Evolutionary conservation across 1,140 invertebrate genomes (phyloP).

Genomic region (Lordiphosa mommai): DNA sequence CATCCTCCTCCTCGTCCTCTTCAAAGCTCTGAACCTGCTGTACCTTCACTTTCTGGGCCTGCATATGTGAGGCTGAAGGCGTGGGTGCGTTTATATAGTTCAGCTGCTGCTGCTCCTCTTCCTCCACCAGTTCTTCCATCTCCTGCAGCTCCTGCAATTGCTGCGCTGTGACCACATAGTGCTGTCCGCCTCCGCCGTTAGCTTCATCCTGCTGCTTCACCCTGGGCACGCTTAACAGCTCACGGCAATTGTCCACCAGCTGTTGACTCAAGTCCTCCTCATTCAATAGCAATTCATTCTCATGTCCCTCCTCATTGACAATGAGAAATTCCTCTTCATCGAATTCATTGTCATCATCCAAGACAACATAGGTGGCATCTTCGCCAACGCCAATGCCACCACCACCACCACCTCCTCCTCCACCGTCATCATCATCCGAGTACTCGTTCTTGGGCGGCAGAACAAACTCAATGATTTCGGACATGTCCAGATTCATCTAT

Average conservation of each 20-base stretch:
- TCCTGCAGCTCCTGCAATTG: constrained; percentile 5
- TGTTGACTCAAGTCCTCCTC: constrained; percentile 31
- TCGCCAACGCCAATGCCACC: constrained; percentile 14
- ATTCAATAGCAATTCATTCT: constrained; percentile 31
- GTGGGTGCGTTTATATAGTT: too few relatives aligned
- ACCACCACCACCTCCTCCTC: constrained; percentile 5
- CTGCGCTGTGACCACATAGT: constrained; percentile 28
- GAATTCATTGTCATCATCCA: constrained; percentile 40
- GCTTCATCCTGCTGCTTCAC: constrained; percentile 8
- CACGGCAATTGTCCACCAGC: constrained; percentile 20
- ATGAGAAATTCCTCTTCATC: constrained; percentile 52
- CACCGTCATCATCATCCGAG: constrained; percentile 32
- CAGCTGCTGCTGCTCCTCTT: constrained; percentile 12
- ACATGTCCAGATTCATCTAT: constrained; percentile 51
- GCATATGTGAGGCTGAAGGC: too few relatives aligned
- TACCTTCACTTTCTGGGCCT: too few relatives aligned
- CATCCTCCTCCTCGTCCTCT: constrained; percentile 13
- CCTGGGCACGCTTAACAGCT: constrained; percentile 21
- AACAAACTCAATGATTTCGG: constrained; percentile 59
- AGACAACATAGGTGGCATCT: constrained; percentile 47
- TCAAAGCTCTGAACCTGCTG: not conserved
- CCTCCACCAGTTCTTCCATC: constrained; percentile 48
- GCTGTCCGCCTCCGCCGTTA: constrained; percentile 1
- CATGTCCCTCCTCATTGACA: constrained; percentile 46
- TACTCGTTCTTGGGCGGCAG: constrained; percentile 37